Evolutionary conservation across 2,797 vertebrate genomes (phyloP).

Genomic region (Lagodon rhomboides): DNA sequence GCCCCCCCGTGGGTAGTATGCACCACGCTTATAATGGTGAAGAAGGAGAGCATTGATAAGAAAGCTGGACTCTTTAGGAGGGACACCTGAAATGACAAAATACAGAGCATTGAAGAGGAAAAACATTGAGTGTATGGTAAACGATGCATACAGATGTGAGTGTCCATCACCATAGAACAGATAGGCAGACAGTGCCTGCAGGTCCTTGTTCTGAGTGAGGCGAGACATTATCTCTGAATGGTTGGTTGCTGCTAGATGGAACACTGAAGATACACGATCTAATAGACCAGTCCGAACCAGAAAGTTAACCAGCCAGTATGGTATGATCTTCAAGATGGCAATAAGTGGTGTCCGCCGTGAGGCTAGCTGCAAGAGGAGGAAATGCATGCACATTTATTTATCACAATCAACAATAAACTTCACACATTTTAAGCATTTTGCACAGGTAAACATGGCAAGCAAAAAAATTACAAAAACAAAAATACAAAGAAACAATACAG

Average conservation of each 20-base stretch:
- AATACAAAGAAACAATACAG: too few species aligned
- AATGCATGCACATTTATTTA: neutral
- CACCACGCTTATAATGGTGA: conserved; percentile 89
- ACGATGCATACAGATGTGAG: neutral
- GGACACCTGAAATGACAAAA: conserved; percentile 77
- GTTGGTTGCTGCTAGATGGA: conserved; percentile 80
- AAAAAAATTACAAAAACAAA: too few species aligned
- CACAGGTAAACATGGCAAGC: too few species aligned
- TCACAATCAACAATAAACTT: neutral
- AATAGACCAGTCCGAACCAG: conserved; percentile 79
- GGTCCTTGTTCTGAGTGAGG: conserved; percentile 84
- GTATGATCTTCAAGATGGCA: conserved; percentile 85
- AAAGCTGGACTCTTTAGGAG: conserved; percentile 89
- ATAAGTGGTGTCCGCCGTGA: conserved; percentile 75
- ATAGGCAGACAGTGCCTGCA: conserved; percentile 85
- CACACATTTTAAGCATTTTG: neutral
- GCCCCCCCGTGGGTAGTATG: conserved; percentile 88
- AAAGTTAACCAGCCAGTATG: conserved; percentile 75
- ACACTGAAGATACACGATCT: conserved; percentile 81
- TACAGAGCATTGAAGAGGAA: neutral
- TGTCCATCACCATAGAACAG: conserved; percentile 85
- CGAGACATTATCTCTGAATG: conserved; percentile 79
- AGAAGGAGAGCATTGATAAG: conserved; percentile 87
- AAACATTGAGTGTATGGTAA: neutral
- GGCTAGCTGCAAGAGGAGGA: conserved; percentile 54